Percentiles rank a stretch among this genome's conserved stretches.
Conservation (phyloP, 1,140 invertebrate species). For the Hormaphis cornu region DNA sequence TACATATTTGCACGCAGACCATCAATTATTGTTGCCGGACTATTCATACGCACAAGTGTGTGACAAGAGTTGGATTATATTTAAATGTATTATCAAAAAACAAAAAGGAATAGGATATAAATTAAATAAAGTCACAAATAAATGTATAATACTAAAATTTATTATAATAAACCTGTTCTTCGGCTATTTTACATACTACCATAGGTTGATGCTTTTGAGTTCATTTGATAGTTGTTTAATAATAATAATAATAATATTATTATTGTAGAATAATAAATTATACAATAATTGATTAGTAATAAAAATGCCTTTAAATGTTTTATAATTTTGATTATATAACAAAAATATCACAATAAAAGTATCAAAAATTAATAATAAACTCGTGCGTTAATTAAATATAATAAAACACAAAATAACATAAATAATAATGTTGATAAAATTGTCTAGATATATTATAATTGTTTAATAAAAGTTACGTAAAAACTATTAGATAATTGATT, state of each 20-base stretch:
- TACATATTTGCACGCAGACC: neutral
- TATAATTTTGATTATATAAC: slow-evolving; percentile 10
- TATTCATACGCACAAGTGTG: slow-evolving; percentile 5
- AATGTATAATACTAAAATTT: neutral
- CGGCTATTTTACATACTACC: slow-evolving; percentile 10
- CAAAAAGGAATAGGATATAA: neutral
- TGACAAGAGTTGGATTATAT: neutral
- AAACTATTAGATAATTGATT: neutral
- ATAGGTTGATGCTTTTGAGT: too few relatives aligned
- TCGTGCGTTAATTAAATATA: neutral
- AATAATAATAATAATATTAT: neutral
- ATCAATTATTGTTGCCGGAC: slow-evolving; percentile 4
- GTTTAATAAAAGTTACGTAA: neutral
- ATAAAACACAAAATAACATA: neutral
- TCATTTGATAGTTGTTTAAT: neutral
- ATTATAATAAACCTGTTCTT: slow-evolving; percentile 17
- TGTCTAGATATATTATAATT: neutral
- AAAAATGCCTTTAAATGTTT: neutral
- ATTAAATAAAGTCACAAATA: neutral
- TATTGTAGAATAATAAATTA: neutral
- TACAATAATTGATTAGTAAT: neutral
- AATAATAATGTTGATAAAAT: neutral
- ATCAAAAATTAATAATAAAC: neutral
- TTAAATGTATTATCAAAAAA: neutral
- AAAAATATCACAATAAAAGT: slow-evolving; percentile 8